These are phyloP conservation scores for Labia minor DNA, from an alignment of 2,888 invertebrate species.

Conservation along the genomic window DNA sequence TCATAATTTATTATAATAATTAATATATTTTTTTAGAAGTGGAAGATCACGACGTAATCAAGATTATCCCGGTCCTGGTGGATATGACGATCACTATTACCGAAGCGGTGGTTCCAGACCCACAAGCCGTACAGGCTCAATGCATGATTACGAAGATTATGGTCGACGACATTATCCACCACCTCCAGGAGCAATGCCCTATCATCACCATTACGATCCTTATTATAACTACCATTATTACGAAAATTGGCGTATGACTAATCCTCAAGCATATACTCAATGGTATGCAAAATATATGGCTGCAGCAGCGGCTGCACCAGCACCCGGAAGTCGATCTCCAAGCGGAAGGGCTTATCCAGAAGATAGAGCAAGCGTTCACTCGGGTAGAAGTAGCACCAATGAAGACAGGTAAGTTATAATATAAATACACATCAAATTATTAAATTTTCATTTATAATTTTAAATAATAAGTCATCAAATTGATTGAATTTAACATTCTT, in stretches of 20 bases:
- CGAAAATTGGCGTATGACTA: conserved; percentile 61
- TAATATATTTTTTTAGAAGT: neutral
- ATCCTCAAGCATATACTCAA: conserved; percentile 68
- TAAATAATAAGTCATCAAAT: too few species aligned
- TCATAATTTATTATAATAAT: too few species aligned
- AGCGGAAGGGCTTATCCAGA: conserved; percentile 38
- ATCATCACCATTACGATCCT: conserved; percentile 40
- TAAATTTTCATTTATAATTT: neutral
- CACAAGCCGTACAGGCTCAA: conserved; percentile 31
- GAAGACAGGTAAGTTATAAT: conserved; percentile 37
- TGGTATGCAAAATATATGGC: conserved; percentile 48
- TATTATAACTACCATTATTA: conserved; percentile 60
- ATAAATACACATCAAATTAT: neutral
- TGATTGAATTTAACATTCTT: too few species aligned
- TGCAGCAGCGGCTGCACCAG: conserved; percentile 28
- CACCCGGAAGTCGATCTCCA: conserved; percentile 31
- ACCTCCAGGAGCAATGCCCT: neutral
- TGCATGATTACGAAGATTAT: conserved; percentile 25
- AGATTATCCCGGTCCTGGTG: neutral
- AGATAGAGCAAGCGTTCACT: conserved; percentile 64
- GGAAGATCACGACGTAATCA: neutral
- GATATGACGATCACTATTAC: neutral
- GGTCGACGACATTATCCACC: conserved; percentile 30
- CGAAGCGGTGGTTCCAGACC: conserved; percentile 28
- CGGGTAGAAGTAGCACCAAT: conserved; percentile 70